Percentiles rank a stretch among this genome's conserved stretches.
Conservation (phyloP, 2,797 vertebrate genomes). For the Podarcis siculus region DNA sequence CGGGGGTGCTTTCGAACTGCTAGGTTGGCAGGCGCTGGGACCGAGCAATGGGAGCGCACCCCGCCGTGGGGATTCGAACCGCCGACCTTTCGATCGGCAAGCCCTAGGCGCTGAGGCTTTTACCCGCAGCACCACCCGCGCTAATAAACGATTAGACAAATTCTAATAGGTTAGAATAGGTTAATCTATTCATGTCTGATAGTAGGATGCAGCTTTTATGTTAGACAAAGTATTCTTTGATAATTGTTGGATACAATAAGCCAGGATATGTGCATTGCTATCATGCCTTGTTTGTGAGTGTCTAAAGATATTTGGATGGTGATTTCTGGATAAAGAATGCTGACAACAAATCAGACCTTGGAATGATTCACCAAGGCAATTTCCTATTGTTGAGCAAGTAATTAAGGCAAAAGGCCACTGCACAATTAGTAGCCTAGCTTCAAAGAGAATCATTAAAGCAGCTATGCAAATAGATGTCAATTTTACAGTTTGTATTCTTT, state of each 20-base stretch:
- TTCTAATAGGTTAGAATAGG: too few species aligned
- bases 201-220: not conserved
- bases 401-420: not conserved
- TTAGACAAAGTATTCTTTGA: not conserved
- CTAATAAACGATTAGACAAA: not conserved
- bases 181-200: not conserved
- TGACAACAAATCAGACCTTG: not conserved
- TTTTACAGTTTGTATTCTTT: not conserved
- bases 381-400: not conserved
- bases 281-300: not conserved
- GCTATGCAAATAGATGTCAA: not conserved
- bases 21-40: too few species aligned
- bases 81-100: too few species aligned
- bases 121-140: too few species aligned
- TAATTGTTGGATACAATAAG: not conserved
- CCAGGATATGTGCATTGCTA: not conserved
- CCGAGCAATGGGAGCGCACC: too few species aligned
- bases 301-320: not conserved
- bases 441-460: fast-evolving
- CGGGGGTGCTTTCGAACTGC: too few species aligned
- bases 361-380: not conserved
- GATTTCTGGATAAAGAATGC: not conserved
- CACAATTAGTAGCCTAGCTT: not conserved
- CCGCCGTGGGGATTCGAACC: too few species aligned
- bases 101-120: too few species aligned